Conservation (phyloP, 2,797 vertebrate genomes). For the Galagoides demidoff region DNA sequence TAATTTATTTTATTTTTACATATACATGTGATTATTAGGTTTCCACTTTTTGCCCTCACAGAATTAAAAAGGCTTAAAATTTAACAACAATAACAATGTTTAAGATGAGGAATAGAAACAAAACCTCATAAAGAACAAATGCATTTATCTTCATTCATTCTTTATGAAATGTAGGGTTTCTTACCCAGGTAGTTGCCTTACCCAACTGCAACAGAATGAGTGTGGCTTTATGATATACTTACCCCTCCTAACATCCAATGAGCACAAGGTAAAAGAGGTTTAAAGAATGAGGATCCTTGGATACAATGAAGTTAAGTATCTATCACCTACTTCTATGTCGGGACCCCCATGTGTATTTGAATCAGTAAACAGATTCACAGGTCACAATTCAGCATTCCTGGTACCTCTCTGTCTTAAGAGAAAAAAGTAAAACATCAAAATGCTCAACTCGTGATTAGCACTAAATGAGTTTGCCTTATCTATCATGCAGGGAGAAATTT, state of each 20-base stretch:
- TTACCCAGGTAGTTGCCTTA: not conserved
- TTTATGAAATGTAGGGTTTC: not conserved
- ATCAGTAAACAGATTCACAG: not conserved
- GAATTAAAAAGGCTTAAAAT: too few species aligned
- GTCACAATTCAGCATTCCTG: not conserved
- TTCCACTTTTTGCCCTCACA: too few species aligned
- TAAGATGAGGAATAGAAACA: too few species aligned
- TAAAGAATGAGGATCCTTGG: not conserved
- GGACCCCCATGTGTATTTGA: not conserved
- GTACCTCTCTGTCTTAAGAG: not conserved
- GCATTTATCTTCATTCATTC: too few species aligned
- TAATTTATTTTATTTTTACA: too few species aligned
- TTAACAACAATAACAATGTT: too few species aligned
- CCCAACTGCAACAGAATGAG: not conserved
- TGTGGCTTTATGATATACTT: not conserved
- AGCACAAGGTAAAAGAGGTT: not conserved
- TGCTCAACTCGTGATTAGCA: not conserved
- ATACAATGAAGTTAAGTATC: not conserved
- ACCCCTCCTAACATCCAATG: not conserved
- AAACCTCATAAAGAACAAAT: too few species aligned
- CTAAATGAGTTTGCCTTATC: not conserved
- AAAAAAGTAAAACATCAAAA: slow-evolving; percentile 19
- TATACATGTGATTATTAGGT: too few species aligned
- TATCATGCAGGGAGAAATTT: slow-evolving; percentile 36
- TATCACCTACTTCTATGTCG: not conserved